A percentile compares a stretch with the other conserved stretches of the same genome.
phyloP scores from a whole-genome alignment of 1,140 invertebrate genomes.

The Sesamia nonagrioides region DNA sequence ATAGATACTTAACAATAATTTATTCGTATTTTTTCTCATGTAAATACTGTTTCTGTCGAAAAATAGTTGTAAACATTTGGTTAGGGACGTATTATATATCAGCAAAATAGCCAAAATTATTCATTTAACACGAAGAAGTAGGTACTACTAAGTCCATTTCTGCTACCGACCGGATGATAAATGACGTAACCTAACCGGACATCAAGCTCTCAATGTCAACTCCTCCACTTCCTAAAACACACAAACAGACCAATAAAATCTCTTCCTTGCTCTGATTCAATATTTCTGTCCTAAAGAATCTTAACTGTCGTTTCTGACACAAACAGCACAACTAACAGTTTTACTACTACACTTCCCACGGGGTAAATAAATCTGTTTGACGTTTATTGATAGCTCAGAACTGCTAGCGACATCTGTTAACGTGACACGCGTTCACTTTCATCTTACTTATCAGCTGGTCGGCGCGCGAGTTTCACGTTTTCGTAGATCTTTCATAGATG shows the following conservation, averaged over 20 bases:
- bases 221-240: not conserved
- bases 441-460: constrained; percentile 48
- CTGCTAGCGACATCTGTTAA: constrained; percentile 54
- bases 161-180: constrained; percentile 1
- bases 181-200: constrained; percentile 33
- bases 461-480: constrained; percentile 34
- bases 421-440: not conserved
- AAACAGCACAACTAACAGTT: constrained; percentile 13
- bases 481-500: constrained; percentile 55
- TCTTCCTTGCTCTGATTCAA: not conserved
- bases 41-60: too few species aligned
- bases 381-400: constrained; percentile 16
- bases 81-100: not conserved
- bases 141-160: too few species aligned
- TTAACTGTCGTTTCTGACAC: constrained; percentile 23
- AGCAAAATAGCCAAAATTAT: too few species aligned
- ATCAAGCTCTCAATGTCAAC: not conserved
- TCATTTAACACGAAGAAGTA: too few species aligned
- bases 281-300: constrained; percentile 7
- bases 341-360: constrained; percentile 25
- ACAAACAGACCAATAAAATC: constrained; percentile 18
- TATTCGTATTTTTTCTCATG: not conserved
- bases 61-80: not conserved
- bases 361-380: constrained; percentile 34
- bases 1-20: not conserved